Evolutionary conservation across 1,140 invertebrate genomes (phyloP), one percentile per base, ranked within the genome.

Genomic region (Trigoniulus corallinus): DNA sequence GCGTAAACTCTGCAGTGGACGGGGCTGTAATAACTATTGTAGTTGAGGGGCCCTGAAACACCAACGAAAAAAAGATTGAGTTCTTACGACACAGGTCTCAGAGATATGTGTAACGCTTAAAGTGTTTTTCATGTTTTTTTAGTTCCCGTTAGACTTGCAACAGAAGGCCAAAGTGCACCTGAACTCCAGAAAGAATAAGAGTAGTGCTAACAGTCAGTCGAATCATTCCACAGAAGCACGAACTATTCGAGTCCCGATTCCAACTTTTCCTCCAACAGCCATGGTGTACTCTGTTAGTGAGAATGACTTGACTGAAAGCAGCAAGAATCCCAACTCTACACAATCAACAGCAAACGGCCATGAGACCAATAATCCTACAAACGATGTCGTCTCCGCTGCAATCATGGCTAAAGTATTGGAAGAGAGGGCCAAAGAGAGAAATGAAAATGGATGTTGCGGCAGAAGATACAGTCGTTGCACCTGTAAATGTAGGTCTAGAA

Each of bases 331-430:
- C 29, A 46, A 47, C 20, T n/a, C n/a, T n/a, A n/a, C n/a, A n/a
- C n/a, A n/a, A n/a, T 34, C 29, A 7, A 7, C 29, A 7, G 15
- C 7, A 7, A 34, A 34, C 15, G 29, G 29, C 7, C 55, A 60
- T 1, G 53, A 57, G 13, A 58, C 60, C 46, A 53, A 52, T 34
- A 51, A 43, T 47, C 26, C 53, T 26, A 43, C 70, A 0, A 67
- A 77, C 21, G 87, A 89, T 53, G 79, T 84, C 58, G 87, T 95
- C 22, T 92, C 88, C 10, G 86, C 87, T 27, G 81, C 87, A 15
- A 80, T 94, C 44, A 88, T 95, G 78, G 88, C 88, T 1, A 89
- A 91, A 73, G 84, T 93, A 42, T 70, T 96, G 25, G 84, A 91
- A 63, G 88, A 92, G 56, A 73, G 75, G 61, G 81, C 73, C 62